Base-by-base conservation (phyloP, 2,797 vertebrate genomes). In the Poeciliopsis paucimaculata region DNA sequence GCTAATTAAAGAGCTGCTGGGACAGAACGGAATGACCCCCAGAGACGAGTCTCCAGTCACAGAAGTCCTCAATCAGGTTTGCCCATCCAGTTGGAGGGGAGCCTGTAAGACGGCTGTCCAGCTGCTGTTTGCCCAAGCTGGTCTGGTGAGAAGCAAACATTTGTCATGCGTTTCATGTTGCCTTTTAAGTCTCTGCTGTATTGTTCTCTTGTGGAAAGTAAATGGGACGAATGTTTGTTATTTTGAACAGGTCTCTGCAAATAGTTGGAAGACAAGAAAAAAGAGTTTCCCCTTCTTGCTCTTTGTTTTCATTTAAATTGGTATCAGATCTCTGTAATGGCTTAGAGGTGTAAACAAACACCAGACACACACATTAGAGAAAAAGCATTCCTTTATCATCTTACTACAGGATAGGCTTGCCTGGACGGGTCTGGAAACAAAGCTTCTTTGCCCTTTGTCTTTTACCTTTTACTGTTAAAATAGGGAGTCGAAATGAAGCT, bases 41-140 rank as follows among this genome's bases (percentile, higher is more conserved):
- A 93, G 96, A 39, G 97, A 99, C 0, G 98, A 99, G 83, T 96
- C 97, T 41, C 97, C 97, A 0, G 97, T 99, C 88, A 99, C 98
- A 0, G 98, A 99, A 92, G 97, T 99, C 43, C 96, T 99, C 87
- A 99, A 98, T 92, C 98, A 99, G 91, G 98, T 99, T 87, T 99
- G 98, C 89, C 98, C 98, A 43, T 99, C 98, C 85, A 98, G 96
- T 2, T 99, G 98, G 98, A 97, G 98, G 91, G 97, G 97, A 73
- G 97, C 98, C 86, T 99, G 98, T 93, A 99, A 99, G 94, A 99
- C 98, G 1, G 98, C 98, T 5, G 98, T 99, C 80, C 98, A 99
- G 93, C 94, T 99, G 79, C 93, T 99, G 18, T 99, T 99, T 85
- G 98, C 98, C 82, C 98, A 99, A 86, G 98, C 98, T 57, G 98